Conservation (phyloP, 2,888 invertebrate species). For the Trichopoda pennipes region DNA sequence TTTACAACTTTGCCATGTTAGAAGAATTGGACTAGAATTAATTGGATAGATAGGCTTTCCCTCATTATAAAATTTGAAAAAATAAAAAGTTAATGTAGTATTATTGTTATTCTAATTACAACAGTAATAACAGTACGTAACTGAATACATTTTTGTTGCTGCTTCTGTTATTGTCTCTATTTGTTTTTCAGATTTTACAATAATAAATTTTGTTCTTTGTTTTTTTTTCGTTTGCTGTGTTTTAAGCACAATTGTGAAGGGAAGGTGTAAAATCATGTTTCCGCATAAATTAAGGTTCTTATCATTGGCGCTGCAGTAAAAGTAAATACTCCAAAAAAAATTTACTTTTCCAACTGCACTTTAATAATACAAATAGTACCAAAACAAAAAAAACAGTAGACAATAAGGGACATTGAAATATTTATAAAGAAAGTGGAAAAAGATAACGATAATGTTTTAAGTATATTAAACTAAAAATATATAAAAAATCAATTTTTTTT, state of each 20-base stretch:
- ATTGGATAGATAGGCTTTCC: too few relatives aligned
- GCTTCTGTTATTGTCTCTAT: conserved; percentile 31
- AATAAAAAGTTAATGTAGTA: neutral
- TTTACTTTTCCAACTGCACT: neutral
- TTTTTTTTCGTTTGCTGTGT: conserved; percentile 24
- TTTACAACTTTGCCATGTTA: too few relatives aligned
- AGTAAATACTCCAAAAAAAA: conserved; percentile 10
- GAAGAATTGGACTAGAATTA: too few relatives aligned
- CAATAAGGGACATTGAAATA: neutral
- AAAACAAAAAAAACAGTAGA: conserved; percentile 6
- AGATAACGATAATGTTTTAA: neutral
- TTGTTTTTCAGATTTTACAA: conserved; percentile 55
- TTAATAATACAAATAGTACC: neutral
- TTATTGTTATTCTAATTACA: conserved; percentile 19
- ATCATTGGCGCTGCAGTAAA: conserved; percentile 54
- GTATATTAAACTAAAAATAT: too few relatives aligned
- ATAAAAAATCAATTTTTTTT: too few relatives aligned
- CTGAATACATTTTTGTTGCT: neutral
- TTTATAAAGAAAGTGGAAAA: neutral
- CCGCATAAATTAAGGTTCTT: conserved; percentile 65
- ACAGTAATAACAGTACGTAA: neutral
- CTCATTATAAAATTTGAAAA: too few relatives aligned
- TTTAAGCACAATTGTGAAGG: conserved; percentile 11
- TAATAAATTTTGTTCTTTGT: conserved; percentile 19
- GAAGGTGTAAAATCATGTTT: conserved; percentile 51